Conservation (phyloP, 1,140 invertebrate species). For the Aphis gossypii region DNA sequence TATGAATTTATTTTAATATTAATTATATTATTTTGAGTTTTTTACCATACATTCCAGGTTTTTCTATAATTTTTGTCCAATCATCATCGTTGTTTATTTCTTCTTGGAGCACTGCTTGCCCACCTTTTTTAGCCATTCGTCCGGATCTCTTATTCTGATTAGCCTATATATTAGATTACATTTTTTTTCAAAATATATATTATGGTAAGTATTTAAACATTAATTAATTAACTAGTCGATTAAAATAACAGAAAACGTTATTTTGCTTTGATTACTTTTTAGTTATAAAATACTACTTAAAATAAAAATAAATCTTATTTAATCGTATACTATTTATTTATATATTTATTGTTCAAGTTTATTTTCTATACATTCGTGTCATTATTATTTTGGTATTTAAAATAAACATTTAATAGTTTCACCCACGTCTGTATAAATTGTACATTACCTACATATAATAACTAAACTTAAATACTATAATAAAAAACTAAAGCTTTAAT, state of each 20-base stretch:
- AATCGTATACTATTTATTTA: background rate
- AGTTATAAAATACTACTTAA: too few relatives aligned
- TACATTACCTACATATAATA: background rate
- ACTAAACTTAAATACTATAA: too few relatives aligned
- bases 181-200: too few relatives aligned
- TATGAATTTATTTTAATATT: background rate
- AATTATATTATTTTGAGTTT: background rate
- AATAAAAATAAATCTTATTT: background rate
- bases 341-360: background rate
- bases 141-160: conserved; percentile 27
- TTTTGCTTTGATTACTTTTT: background rate
- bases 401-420: background rate
- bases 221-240: background rate
- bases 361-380: background rate
- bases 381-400: background rate
- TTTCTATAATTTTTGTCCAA: conserved; percentile 80
- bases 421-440: background rate
- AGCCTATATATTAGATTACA: background rate
- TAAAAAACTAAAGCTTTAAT: too few relatives aligned
- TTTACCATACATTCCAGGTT: conserved; percentile 81
- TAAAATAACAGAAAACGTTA: background rate
- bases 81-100: conserved; percentile 87
- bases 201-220: background rate
- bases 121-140: conserved; percentile 74
- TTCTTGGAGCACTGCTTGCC: conserved; percentile 76